These are phyloP conservation scores for Drosophila miranda DNA, from an alignment of 1,140 invertebrate species.

Conservation along the genomic window DNA sequence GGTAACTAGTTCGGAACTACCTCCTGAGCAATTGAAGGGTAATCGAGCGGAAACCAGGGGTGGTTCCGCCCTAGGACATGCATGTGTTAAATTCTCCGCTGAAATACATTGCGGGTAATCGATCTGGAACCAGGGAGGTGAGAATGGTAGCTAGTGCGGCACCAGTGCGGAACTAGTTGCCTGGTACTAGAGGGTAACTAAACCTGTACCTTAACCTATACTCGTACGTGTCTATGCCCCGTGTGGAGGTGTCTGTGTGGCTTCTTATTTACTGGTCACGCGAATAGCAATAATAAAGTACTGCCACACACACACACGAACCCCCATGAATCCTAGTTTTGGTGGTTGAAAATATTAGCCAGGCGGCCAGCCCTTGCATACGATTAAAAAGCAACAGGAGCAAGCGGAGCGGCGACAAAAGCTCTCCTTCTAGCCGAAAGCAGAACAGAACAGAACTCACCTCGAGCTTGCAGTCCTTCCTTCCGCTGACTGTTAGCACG, in stretches of 20 bases:
- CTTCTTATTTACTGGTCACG: conserved; percentile 61
- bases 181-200: no score
- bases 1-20: no score
- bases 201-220: neutral
- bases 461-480: conserved; percentile 1
- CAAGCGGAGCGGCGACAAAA: conserved; percentile 3
- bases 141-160: no score
- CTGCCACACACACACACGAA: conserved; percentile 16
- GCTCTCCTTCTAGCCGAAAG: conserved; percentile 1
- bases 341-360: conserved; percentile 43
- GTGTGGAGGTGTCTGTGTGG: conserved; percentile 17
- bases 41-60: no score
- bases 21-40: no score
- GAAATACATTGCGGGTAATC: no score
- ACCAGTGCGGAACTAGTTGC: no score
- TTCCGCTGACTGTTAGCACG: conserved; percentile 9
- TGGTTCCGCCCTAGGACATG: no score
- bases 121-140: no score
- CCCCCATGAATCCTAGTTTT: conserved; percentile 19
- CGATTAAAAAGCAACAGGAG: conserved; percentile 40
- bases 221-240: neutral
- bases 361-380: conserved; percentile 9
- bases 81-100: no score
- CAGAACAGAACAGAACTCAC: conserved; percentile 21
- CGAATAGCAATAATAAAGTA: conserved; percentile 56